phyloP scores from a whole-genome alignment of 2,888 invertebrate genomes.

The Ramazzottius varieornatus region DNA sequence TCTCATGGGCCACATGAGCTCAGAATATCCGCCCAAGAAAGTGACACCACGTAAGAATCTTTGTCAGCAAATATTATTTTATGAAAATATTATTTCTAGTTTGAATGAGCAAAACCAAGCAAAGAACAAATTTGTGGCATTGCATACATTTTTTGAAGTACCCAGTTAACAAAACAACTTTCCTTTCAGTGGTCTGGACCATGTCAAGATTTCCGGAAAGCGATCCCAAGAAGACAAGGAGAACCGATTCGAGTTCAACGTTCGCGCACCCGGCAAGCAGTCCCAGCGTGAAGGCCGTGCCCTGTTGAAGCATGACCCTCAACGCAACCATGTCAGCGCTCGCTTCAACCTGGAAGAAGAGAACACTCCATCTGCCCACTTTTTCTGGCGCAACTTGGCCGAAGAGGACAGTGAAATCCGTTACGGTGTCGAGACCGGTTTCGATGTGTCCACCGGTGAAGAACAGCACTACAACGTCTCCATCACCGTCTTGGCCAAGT shows the following conservation, averaged over 20 bases:
- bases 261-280: not conserved
- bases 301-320: not conserved
- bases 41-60: not conserved
- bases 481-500: not conserved
- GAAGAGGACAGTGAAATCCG: not conserved
- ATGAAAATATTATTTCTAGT: too few species aligned
- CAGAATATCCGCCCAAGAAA: not conserved
- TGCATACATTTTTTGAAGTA: too few species aligned
- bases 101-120: too few species aligned
- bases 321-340: not conserved
- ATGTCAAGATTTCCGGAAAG: not conserved
- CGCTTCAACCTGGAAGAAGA: not conserved
- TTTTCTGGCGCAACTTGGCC: not conserved
- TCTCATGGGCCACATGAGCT: slow-evolving; percentile 2
- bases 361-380: not conserved
- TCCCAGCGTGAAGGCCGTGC: not conserved
- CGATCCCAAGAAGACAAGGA: not conserved
- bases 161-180: too few species aligned
- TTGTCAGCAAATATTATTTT: too few species aligned
- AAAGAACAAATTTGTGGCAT: too few species aligned
- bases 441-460: not conserved
- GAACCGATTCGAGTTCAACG: not conserved
- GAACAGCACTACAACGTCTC: not conserved
- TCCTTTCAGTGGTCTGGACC: not conserved
- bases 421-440: not conserved